These are phyloP conservation scores for Hyposoter didymator DNA, from an alignment of 2,888 invertebrate genomes.

Conservation along the genomic window DNA sequence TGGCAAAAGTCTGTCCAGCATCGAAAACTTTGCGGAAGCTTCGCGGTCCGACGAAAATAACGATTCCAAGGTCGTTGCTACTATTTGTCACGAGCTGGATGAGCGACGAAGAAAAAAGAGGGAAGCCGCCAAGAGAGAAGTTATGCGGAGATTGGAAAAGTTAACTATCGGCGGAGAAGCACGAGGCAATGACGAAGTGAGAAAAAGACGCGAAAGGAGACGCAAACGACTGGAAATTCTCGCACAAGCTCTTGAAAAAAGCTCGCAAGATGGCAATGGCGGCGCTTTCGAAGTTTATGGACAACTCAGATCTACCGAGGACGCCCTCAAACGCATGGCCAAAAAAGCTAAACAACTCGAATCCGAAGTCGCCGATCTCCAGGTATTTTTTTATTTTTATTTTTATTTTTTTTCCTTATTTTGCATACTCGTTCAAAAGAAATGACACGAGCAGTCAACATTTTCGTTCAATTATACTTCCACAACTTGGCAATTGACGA, in stretches of 20 bases:
- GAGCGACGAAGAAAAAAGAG: conserved; percentile 78
- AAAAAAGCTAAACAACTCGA: conserved; percentile 80
- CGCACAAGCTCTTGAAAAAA: conserved; percentile 80
- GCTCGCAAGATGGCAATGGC: conserved; percentile 80
- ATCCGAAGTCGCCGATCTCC: conserved; percentile 81
- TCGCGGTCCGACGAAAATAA: conserved; percentile 12
- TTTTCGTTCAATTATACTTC: background rate
- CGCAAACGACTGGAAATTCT: conserved; percentile 79
- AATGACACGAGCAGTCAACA: background rate
- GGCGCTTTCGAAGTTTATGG: conserved; percentile 83
- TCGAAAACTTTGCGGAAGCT: conserved; percentile 15
- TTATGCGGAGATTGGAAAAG: conserved; percentile 79
- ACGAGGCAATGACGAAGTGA: conserved; percentile 78
- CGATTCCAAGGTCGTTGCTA: conserved; percentile 65
- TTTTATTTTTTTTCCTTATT: background rate
- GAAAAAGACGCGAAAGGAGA: conserved; percentile 75
- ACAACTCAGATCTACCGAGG: conserved; percentile 81
- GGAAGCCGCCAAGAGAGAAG: conserved; percentile 81
- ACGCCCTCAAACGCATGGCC: conserved; percentile 82
- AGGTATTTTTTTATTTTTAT: conserved; percentile 68
- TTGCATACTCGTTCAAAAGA: background rate
- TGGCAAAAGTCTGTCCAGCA: background rate
- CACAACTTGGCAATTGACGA: no score
- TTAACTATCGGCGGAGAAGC: conserved; percentile 83
- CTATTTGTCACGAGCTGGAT: conserved; percentile 75